Percentiles rank a stretch among this genome's conserved stretches.
These are phyloP conservation scores for Psilopsiagon aurifrons DNA, from an alignment of 2,113 vertebrate genomes.

Conservation along the genomic window DNA sequence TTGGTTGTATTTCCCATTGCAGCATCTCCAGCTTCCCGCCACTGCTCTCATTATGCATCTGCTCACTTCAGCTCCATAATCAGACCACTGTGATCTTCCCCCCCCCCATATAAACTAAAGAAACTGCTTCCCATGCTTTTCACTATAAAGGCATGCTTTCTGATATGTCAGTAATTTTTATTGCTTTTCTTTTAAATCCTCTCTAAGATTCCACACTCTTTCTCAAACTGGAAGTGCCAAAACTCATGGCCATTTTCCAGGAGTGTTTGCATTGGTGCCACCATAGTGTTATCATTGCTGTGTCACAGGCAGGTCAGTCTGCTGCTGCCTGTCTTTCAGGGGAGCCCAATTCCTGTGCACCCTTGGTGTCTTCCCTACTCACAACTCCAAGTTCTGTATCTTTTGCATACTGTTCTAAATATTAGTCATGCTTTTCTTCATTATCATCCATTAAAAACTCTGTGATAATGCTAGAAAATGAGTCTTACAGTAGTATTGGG, in stretches of 20 bases:
- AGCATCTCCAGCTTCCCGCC: neutral
- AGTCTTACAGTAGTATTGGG: neutral
- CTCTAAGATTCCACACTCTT: neutral
- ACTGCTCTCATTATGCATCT: neutral
- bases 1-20: neutral
- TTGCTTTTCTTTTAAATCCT: neutral
- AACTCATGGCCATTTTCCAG: neutral
- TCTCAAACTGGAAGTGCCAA: rapidly evolving
- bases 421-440: neutral
- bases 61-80: neutral
- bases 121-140: neutral
- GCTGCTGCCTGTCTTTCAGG: neutral
- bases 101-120: neutral
- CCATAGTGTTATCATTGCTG: neutral
- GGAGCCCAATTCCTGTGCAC: neutral
- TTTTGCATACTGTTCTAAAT: neutral
- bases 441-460: neutral
- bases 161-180: neutral
- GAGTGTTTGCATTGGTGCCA: neutral
- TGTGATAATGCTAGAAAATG: neutral
- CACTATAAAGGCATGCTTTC: neutral
- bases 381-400: neutral
- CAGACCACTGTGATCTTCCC: neutral
- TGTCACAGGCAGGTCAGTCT: neutral
- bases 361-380: neutral